Percentiles rank a stretch among this genome's conserved stretches.
These are phyloP conservation scores for Drosophila peninsularis DNA, from an alignment of 2,888 invertebrate species.

Conservation along the genomic window DNA sequence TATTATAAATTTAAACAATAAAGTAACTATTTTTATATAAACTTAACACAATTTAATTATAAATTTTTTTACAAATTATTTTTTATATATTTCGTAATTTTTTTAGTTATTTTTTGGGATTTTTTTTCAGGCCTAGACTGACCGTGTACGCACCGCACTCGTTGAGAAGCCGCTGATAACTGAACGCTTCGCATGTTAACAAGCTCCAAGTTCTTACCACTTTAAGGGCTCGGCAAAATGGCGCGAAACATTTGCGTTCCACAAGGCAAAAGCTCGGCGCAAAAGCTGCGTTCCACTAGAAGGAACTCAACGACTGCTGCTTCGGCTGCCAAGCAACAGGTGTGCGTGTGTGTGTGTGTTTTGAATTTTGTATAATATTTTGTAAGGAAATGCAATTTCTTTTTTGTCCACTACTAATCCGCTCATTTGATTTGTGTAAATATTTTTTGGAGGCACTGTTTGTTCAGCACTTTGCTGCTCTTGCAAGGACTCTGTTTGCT, in stretches of 20 bases:
- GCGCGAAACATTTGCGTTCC: slow-evolving; percentile 66
- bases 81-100: not conserved
- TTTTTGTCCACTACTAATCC: slow-evolving; percentile 32
- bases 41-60: no score
- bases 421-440: slow-evolving; percentile 72
- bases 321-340: slow-evolving; percentile 53
- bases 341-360: slow-evolving; percentile 35
- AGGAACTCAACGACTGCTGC: slow-evolving; percentile 21
- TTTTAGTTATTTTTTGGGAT: not conserved
- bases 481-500: slow-evolving; percentile 47
- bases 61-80: not conserved
- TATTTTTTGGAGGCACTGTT: slow-evolving; percentile 56
- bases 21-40: not conserved
- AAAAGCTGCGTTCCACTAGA: slow-evolving; percentile 66
- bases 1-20: not conserved
- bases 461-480: slow-evolving; percentile 52
- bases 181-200: slow-evolving; percentile 64
- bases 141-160: slow-evolving; percentile 62
- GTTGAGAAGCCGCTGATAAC: slow-evolving; percentile 66
- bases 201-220: slow-evolving; percentile 70
- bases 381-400: slow-evolving; percentile 57
- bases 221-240: slow-evolving; percentile 60
- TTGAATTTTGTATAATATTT: slow-evolving; percentile 10
- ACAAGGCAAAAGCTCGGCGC: slow-evolving; percentile 56
- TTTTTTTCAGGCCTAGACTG: not conserved